phyloP scores from a whole-genome alignment of 2,888 invertebrate genomes.

The Tridacna crocea region DNA sequence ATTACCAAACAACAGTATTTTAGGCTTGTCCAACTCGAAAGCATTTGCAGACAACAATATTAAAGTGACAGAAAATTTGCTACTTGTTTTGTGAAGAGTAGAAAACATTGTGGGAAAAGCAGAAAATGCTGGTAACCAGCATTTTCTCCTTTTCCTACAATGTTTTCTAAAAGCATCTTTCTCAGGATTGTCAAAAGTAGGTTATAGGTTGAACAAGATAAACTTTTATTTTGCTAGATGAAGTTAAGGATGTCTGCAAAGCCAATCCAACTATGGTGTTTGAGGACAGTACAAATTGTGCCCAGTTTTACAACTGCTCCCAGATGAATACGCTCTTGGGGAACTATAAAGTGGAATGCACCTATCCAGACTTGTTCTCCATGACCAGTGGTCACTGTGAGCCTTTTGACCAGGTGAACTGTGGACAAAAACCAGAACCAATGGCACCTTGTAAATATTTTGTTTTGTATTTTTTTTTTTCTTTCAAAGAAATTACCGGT shows the following conservation, averaged over 20 bases:
- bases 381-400: conserved; percentile 48
- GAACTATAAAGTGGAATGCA: conserved; percentile 49
- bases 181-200: background rate
- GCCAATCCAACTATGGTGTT: conserved; percentile 56
- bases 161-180: background rate
- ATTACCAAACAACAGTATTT: no score
- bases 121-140: background rate
- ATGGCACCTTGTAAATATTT: conserved; percentile 57
- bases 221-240: conserved; percentile 41
- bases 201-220: background rate
- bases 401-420: conserved; percentile 57
- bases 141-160: background rate
- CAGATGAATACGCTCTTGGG: conserved; percentile 25
- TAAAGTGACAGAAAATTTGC: no score
- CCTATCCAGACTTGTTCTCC: conserved; percentile 64
- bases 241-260: conserved; percentile 57
- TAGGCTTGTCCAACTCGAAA: no score
- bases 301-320: conserved; percentile 60
- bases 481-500: background rate
- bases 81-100: no score
- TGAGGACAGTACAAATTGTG: conserved; percentile 56
- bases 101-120: background rate
- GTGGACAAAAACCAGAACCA: conserved; percentile 49
- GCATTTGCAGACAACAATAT: no score
- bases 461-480: background rate